Base-by-base conservation (phyloP, 53 echinoderm and acorn worm genomes). In the Patiria pectinifera region DNA sequence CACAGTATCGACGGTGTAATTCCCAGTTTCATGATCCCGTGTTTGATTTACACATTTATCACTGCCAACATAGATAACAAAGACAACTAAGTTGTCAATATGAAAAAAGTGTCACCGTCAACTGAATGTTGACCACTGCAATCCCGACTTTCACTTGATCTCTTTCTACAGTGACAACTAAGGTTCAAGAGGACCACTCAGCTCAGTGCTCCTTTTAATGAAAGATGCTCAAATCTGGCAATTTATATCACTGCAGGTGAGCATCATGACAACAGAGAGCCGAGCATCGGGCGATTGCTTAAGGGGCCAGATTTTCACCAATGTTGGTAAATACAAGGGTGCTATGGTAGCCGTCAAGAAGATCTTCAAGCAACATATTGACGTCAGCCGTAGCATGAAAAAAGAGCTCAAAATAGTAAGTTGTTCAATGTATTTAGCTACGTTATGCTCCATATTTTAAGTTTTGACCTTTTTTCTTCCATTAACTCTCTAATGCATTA, bases 361-460 rank as follows among this genome's bases (percentile, higher is more conserved):
- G 60, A 91, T 99, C 43, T 81, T 92, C 49, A 99, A 94, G 91
- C 93, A 95, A 59, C 93, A 92, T 21, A 88, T 97, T 44, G 99
- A 99, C 61, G 62, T 99, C 3, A 96, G 85, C 24, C 82, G 99
- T 58, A 82, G 91, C 3, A 93, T 97, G 26, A 78, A 97, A 35
- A 99, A 99, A 74, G 99, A 99, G 74, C 96, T 99, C 21, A 99
- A 99, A 86, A 86, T 96, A 10, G 99, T 99, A 91, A 94, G 96
- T 82, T 24, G 0, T 24, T 23, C 1, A 4, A 23, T 66, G 8
- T 53, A 53, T 53, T 53, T 53, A 53, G 53, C 53, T 9, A 18
- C 23, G 43, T 24, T 22, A 48, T 15, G 15, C 47, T 6, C 26
- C 22, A 7, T 45, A n/a, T 78, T n/a, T 12, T 23, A 10, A 46